phyloP scores from a whole-genome alignment of 2,888 invertebrate genomes.

The Leptinotarsa peninsularis region DNA sequence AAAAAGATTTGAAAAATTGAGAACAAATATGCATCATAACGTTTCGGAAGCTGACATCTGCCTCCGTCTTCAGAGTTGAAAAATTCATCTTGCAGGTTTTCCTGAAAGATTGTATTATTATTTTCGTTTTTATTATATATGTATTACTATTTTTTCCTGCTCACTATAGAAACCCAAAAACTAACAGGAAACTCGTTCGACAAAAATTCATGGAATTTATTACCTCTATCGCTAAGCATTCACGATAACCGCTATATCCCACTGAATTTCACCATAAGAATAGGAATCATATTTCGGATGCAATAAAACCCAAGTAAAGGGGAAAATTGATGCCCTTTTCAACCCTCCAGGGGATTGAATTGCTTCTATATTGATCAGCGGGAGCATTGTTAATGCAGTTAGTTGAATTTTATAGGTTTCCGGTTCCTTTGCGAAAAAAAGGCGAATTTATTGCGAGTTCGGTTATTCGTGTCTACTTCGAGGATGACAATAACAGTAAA shows the following conservation, averaged over 20 bases:
- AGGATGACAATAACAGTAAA: not conserved
- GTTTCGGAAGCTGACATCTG: too few relatives aligned
- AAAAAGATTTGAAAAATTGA: too few relatives aligned
- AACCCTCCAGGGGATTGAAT: constrained; percentile 36
- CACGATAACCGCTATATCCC: constrained; percentile 12
- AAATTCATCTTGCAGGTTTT: too few relatives aligned
- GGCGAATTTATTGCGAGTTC: constrained; percentile 27
- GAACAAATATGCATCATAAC: too few relatives aligned
- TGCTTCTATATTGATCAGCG: constrained; percentile 39
- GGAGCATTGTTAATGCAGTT: constrained; percentile 36
- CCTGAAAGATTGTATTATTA: too few relatives aligned
- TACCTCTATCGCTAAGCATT: constrained; percentile 13
- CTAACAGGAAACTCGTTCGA: not conserved
- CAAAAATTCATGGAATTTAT: constrained; percentile 14
- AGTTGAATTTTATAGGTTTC: constrained; percentile 40
- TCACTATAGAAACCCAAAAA: not conserved
- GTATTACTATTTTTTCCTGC: not conserved
- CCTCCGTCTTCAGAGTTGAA: too few relatives aligned
- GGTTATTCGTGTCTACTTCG: not conserved
- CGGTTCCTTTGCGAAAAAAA: constrained; percentile 10
- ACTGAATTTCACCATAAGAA: constrained; percentile 16
- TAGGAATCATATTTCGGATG: constrained; percentile 34
- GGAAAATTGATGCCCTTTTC: constrained; percentile 36
- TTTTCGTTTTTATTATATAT: too few relatives aligned
- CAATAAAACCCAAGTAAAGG: constrained; percentile 36